Evolutionary conservation across 2,888 invertebrate genomes (phyloP), one percentile per base, ranked within the genome.

Genomic region (Leucophenga maculata): DNA sequence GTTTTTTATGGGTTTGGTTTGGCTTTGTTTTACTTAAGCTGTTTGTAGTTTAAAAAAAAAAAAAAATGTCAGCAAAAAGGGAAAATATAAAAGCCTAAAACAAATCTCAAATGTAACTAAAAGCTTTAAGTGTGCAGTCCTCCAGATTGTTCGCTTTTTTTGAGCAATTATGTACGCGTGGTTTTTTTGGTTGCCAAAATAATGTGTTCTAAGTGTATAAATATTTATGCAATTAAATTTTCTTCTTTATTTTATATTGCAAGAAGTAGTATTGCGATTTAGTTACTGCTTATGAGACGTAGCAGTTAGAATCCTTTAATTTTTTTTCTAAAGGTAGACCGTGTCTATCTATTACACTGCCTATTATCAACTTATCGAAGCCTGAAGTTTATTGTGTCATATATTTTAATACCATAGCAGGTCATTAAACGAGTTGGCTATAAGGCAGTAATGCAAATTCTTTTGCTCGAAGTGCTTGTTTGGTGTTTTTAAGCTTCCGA

Each of bases 141-240:
- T 26, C 26, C 26, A 26, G 26, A 26, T 26, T 26, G 26, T 26
- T 26, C 4, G 26, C 4, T 4, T 2, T 26, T 26, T 26, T 46
- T 46, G 26, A 57, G 26, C 57, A 57, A 57, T 57, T 57, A 57
- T 57, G 57, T 11, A 20, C 57, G 57, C 57, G 57, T 26, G 26
- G 26, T 26, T 26, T 26, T 26, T 26, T 26, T 26, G 26, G 26
- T 26, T n/a, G n/a, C n/a, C n/a, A 22, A 57, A 57, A 57, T 11
- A 14, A n/a, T 14, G 57, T 31, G 57, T 57, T 57, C 1, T 54
- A 20, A 57, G 26, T 57, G 54, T 18, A 8, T 26, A 26, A 13
- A 13, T 57, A 26, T 9, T 57, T 57, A 3, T 14, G 9, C 11
- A 57, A 13, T 26, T 57, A 26, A 14, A 26, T 26, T 57, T 57